Percentiles rank a stretch among this genome's conserved stretches.
These are phyloP conservation scores for Bemisia tabaci DNA, from an alignment of 1,140 invertebrate species.

Conservation along the genomic window DNA sequence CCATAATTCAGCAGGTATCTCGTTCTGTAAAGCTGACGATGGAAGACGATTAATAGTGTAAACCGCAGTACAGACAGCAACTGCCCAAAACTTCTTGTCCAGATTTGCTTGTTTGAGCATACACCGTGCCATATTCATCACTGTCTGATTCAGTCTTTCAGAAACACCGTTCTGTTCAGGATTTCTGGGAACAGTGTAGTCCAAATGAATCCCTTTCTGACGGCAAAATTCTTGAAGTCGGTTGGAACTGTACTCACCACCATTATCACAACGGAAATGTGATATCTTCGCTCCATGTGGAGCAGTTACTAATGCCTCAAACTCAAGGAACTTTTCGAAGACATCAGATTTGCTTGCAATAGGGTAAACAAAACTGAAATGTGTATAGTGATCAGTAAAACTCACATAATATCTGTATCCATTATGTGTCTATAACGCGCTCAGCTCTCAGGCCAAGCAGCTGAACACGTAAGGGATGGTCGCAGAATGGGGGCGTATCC, in stretches of 20 bases:
- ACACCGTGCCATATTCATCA: neutral
- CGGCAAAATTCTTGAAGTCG: conserved; percentile 12
- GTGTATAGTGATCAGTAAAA: conserved; percentile 9
- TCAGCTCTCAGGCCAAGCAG: too few species aligned
- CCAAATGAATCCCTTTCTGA: conserved; percentile 25
- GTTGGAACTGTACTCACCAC: conserved; percentile 14
- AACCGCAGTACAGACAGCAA: conserved; percentile 12
- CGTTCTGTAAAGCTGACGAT: conserved; percentile 5
- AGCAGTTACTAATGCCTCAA: conserved; percentile 5
- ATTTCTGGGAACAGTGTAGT: conserved; percentile 24
- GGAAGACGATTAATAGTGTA: conserved; percentile 13
- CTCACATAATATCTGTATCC: neutral
- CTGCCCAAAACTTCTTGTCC: conserved; percentile 12
- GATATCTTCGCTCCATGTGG: neutral
- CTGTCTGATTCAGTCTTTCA: conserved; percentile 24
- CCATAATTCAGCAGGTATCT: conserved; percentile 20
- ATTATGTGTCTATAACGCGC: neutral
- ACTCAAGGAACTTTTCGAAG: conserved; percentile 8
- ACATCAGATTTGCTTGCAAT: conserved; percentile 12
- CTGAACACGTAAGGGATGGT: too few species aligned
- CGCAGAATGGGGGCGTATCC: too few species aligned
- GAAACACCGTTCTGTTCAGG: conserved; percentile 29
- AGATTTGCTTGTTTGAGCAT: conserved; percentile 5
- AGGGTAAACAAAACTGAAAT: conserved; percentile 10
- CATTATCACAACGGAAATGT: conserved; percentile 2